Evolutionary conservation across 2,113 vertebrate genomes (phyloP).

Genomic region (Hylia prasina): DNA sequence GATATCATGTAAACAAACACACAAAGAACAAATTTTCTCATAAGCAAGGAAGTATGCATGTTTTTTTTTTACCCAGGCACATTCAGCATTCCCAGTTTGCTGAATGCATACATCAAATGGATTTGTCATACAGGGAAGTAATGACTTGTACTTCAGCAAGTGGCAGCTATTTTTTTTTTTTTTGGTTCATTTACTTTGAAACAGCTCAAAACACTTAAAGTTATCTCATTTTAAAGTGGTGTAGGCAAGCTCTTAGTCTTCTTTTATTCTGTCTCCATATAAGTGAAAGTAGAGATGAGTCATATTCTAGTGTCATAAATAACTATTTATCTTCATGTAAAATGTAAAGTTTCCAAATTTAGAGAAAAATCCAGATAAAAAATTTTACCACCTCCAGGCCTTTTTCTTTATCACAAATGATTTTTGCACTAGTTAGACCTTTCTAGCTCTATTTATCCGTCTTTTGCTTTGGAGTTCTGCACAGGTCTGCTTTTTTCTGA

Average conservation of each 20-base stretch:
- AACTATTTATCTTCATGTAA: neutral
- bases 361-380: neutral
- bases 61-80: rapidly evolving
- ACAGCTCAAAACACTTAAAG: neutral
- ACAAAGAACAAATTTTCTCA: neutral
- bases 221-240: neutral
- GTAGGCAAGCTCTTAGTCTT: neutral
- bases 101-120: neutral
- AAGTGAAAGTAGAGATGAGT: neutral
- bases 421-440: neutral
- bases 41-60: neutral
- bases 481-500: neutral
- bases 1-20: neutral
- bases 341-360: neutral
- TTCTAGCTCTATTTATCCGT: neutral
- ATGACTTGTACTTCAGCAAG: neutral
- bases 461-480: neutral
- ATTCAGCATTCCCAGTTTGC: neutral
- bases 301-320: neutral
- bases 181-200: neutral
- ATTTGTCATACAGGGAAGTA: neutral
- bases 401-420: neutral
- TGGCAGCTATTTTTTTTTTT: neutral
- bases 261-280: neutral
- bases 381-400: neutral